A percentile compares a stretch with the other conserved stretches of the same genome.
Conservation (phyloP, 1,140 invertebrate genomes). For the Whitmania pigra region DNA sequence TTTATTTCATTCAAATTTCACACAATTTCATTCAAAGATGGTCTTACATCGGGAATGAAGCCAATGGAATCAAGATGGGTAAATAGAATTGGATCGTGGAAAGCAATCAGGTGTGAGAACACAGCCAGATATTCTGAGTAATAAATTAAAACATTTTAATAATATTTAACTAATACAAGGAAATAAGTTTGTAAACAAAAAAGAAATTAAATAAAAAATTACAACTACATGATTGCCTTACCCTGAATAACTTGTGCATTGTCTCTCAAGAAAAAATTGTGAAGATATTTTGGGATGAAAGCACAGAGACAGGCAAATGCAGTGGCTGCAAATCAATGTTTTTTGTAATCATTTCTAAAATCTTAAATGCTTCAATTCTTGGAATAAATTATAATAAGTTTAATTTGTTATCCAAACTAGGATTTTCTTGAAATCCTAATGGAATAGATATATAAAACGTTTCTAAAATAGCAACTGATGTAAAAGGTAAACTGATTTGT, state of each 20-base stretch:
- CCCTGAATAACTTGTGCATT: slow-evolving; percentile 86
- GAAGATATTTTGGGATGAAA: slow-evolving; percentile 90
- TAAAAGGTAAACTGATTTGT: neutral
- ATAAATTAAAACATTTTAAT: slow-evolving; percentile 4
- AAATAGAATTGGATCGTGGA: slow-evolving; percentile 81
- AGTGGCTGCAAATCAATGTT: slow-evolving; percentile 53
- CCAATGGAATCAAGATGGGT: slow-evolving; percentile 82
- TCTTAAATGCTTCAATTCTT: no score
- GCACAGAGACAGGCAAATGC: slow-evolving; percentile 83
- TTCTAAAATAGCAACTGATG: no score
- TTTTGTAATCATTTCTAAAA: no score
- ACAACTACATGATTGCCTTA: slow-evolving; percentile 26
- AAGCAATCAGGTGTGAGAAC: slow-evolving; percentile 87
- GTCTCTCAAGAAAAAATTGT: slow-evolving; percentile 97
- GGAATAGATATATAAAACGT: no score
- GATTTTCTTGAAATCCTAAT: no score
- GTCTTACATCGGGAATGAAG: slow-evolving; percentile 72
- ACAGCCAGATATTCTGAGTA: slow-evolving; percentile 78
- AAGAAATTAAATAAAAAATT: neutral
- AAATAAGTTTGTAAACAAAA: neutral
- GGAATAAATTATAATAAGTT: no score
- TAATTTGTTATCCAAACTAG: no score
- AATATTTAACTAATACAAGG: neutral
- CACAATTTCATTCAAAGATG: slow-evolving; percentile 6
- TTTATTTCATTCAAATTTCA: no score